Base-by-base conservation (phyloP, 2,888 invertebrate genomes). In the Leucophora obtusa region DNA sequence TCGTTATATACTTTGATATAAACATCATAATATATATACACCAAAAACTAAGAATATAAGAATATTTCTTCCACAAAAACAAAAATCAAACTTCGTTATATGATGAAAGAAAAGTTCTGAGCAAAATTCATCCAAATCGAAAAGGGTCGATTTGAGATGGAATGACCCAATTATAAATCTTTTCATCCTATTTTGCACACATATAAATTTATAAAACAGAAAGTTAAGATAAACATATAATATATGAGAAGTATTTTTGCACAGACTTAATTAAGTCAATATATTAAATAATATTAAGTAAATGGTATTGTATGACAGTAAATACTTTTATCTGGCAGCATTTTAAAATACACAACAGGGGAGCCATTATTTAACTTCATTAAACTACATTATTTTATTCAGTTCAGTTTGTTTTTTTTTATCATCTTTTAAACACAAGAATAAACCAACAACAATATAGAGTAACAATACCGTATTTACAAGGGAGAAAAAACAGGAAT, bases 311-410 rank as follows among this genome's bases (percentile, higher is more conserved):
- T 33, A 33, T 17, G 56, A 56, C 63, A 35, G 43, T n/a, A 43
- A 54, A 54, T 54, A 68, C 7, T 21, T 71, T 79, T 71, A 71
- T 73, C 56, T 68, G 65, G 66, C 58, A 58, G 58, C 53, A 75
- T 79, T 71, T 80, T 72, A 35, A 72, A 74, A 80, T 65, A 43
- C 75, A 58, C 80, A 76, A 63, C 80, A 69, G 80, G 80, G 80
- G 80, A 80, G 71, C 75, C 75, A 80, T 80, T 76, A 80, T 53
- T 76, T 72, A 28, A 59, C 72, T 63, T 80, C 80, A 72, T 80
- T 80, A 80, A 80, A 76, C 68, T 43, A 72, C 58, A 80, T 11
- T 71, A 65, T 38, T 58, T 24, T 28, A 54, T 21, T 28, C 54
- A 53, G 65, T 51, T 58, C 28, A 65, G 11, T 53, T 43, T n/a